Conservation (phyloP, 53 echinoderm and acorn worm genomes). For the Arbacia lixula region DNA sequence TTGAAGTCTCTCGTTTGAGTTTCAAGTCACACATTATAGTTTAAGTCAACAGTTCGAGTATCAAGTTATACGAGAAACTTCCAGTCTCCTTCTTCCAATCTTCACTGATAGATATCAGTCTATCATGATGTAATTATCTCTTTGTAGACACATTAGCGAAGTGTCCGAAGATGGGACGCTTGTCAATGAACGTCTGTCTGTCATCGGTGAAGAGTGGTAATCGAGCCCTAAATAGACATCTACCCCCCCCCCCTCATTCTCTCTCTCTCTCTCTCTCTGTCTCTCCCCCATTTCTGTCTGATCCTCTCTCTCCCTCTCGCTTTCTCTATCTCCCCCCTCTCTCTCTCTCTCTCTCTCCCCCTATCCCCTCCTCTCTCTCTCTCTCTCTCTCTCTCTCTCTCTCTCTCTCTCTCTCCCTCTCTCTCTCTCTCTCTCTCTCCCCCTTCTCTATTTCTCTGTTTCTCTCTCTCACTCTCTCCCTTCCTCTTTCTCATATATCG, state of each 20-base stretch:
- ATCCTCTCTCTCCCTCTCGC: neutral
- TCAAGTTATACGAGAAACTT: no score
- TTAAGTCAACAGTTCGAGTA: no score
- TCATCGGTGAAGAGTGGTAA: no score
- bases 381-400: conserved; percentile 3
- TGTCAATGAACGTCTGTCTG: no score
- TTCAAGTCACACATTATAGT: no score
- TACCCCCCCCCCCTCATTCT: neutral
- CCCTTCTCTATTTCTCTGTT: neutral
- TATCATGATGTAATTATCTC: no score
- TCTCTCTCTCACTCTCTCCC: neutral
- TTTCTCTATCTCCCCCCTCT: neutral
- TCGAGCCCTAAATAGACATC: neutral
- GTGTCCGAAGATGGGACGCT: no score
- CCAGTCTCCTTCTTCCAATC: no score
- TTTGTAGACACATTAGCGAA: no score
- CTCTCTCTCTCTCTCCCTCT: neutral
- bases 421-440: neutral
- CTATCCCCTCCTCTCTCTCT: neutral
- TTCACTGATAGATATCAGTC: no score
- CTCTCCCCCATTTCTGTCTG: neutral
- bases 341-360: neutral
- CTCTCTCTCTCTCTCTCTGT: neutral
- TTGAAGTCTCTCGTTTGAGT: no score
- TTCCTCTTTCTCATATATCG: no score